Conservation (phyloP, 23 tunicate genomes). For the Styela plicata region DNA sequence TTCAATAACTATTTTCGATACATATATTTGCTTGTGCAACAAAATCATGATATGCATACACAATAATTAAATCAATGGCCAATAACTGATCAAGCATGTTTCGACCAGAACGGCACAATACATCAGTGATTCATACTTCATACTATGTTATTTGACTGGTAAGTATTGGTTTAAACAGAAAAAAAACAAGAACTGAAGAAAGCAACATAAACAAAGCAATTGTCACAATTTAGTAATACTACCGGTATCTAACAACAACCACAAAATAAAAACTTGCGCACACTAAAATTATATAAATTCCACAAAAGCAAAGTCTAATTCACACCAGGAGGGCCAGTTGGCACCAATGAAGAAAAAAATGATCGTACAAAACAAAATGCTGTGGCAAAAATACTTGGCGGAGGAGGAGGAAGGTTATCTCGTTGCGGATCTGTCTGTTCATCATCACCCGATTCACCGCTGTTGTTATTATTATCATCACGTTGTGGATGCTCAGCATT, state of each 20-base stretch:
- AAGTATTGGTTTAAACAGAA: no score
- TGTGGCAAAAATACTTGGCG: constrained; percentile 24
- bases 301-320: not conserved
- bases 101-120: no score
- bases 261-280: not conserved
- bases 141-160: no score
- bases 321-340: constrained; percentile 20
- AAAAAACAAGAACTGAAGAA: no score
- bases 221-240: not conserved
- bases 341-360: constrained; percentile 14
- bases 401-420: not conserved
- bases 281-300: no score
- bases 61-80: no score
- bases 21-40: no score
- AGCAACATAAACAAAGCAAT: no score
- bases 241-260: not conserved
- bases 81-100: no score
- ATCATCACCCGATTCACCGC: not conserved
- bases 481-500: not conserved
- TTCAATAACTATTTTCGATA: no score
- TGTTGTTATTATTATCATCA: constrained; percentile 15
- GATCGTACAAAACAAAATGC: constrained; percentile 17
- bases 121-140: no score
- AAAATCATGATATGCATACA: no score
- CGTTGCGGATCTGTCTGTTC: not conserved